A percentile compares a stretch with the other conserved stretches of the same genome.
Evolutionary conservation across 2,888 invertebrate genomes (phyloP).

Genomic region (Andrena minutula): DNA sequence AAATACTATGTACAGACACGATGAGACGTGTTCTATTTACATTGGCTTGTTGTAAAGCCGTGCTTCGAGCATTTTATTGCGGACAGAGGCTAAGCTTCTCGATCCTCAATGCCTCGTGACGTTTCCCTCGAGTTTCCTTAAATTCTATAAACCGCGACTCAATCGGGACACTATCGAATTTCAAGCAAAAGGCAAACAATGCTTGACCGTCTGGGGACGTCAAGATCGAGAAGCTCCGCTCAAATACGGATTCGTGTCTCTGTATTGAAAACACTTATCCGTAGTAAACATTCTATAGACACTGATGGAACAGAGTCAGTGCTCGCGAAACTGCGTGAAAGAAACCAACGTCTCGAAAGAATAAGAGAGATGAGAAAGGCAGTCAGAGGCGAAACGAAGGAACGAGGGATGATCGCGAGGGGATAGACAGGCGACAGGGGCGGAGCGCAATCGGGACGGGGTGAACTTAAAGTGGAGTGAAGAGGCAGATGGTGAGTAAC

Average conservation of each 20-base stretch:
- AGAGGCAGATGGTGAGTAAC: conserved; percentile 26
- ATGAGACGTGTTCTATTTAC: conserved; percentile 54
- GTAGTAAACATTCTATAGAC: conserved; percentile 25
- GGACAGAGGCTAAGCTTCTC: conserved; percentile 37
- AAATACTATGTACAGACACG: conserved; percentile 53
- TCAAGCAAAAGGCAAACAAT: neutral
- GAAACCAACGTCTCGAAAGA: neutral
- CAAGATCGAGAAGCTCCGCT: conserved; percentile 43
- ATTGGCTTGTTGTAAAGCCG: conserved; percentile 46
- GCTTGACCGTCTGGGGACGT: neutral
- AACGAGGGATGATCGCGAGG: neutral
- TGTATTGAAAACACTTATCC: conserved; percentile 18
- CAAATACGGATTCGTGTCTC: neutral
- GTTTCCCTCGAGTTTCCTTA: neutral
- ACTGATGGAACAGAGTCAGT: conserved; percentile 7
- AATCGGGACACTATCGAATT: neutral
- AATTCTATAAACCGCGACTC: neutral
- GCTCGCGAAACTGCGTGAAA: neutral
- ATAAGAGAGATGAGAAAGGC: neutral
- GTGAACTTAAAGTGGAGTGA: conserved; percentile 52
- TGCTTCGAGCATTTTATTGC: conserved; percentile 39
- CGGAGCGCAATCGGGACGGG: neutral
- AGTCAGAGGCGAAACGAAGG: neutral
- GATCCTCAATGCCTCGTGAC: conserved; percentile 2
- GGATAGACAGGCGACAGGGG: neutral